These are phyloP conservation scores for Nephila pilipes DNA, from an alignment of 1,140 invertebrate species.

Conservation along the genomic window DNA sequence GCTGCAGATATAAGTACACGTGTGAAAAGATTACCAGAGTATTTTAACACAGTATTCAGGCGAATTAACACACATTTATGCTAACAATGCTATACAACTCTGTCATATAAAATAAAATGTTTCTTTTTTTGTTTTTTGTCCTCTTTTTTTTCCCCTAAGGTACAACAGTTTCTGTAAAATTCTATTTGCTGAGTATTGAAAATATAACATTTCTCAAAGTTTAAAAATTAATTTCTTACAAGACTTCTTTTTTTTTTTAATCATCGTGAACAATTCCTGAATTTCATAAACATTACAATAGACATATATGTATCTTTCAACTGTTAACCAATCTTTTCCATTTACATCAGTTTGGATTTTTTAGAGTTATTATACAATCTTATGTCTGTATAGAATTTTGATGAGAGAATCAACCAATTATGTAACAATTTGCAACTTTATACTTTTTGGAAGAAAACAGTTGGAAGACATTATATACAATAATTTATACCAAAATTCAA, in stretches of 20 bases:
- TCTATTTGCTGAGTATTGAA: conserved; percentile 13
- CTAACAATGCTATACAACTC: conserved; percentile 28
- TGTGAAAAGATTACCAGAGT: background rate
- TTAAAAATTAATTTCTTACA: conserved; percentile 23
- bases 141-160: background rate
- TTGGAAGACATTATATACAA: conserved; percentile 12
- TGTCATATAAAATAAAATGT: conserved; percentile 31
- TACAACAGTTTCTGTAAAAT: conserved; percentile 13
- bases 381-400: background rate
- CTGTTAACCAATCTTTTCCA: background rate
- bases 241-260: background rate
- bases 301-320: background rate
- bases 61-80: background rate
- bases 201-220: conserved; percentile 29
- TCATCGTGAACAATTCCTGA: background rate
- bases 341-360: background rate
- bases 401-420: background rate
- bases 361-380: no score
- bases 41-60: background rate
- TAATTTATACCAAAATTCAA: background rate
- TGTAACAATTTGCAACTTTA: background rate
- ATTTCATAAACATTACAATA: background rate
- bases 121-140: background rate
- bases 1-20: conserved; percentile 40
- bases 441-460: background rate